Evolutionary conservation across 1,140 invertebrate species (phyloP).

Genomic region (Pseudachorutes palmiensis): DNA sequence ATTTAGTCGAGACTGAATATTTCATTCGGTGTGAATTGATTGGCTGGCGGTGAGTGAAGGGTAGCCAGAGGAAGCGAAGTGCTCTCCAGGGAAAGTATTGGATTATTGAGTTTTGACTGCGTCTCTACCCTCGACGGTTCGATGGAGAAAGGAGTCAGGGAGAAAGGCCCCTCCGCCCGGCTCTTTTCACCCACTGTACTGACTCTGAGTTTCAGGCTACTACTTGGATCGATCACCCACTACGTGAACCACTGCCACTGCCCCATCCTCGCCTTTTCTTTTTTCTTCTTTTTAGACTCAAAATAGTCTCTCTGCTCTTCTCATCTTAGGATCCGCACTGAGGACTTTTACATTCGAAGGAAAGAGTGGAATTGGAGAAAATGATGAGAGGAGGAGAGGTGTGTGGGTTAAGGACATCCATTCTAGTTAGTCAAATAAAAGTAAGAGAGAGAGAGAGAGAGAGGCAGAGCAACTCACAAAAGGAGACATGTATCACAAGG

Average conservation of each 20-base stretch:
- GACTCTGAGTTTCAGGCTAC: too few species aligned
- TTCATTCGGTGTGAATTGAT: neutral
- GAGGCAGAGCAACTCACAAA: too few species aligned
- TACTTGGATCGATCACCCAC: neutral
- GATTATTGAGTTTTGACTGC: slow-evolving; percentile 1
- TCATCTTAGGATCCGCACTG: too few species aligned
- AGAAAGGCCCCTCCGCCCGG: neutral
- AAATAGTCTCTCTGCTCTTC: too few species aligned
- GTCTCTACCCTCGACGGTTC: neutral
- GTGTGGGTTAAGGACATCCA: neutral
- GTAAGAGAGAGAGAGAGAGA: neutral
- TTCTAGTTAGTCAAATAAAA: neutral
- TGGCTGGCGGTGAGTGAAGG: neutral
- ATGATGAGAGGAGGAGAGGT: neutral
- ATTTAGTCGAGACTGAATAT: neutral
- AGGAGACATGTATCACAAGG: too few species aligned
- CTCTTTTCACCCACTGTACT: too few species aligned
- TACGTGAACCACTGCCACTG: too few species aligned
- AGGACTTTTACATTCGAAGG: too few species aligned
- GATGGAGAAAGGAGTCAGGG: neutral
- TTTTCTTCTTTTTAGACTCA: too few species aligned
- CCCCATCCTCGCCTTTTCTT: neutral
- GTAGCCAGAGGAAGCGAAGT: neutral
- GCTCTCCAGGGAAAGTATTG: neutral
- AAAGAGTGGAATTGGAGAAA: neutral